Conservation (phyloP, 2,797 vertebrate species). For the Sebastes iracundus region DNA sequence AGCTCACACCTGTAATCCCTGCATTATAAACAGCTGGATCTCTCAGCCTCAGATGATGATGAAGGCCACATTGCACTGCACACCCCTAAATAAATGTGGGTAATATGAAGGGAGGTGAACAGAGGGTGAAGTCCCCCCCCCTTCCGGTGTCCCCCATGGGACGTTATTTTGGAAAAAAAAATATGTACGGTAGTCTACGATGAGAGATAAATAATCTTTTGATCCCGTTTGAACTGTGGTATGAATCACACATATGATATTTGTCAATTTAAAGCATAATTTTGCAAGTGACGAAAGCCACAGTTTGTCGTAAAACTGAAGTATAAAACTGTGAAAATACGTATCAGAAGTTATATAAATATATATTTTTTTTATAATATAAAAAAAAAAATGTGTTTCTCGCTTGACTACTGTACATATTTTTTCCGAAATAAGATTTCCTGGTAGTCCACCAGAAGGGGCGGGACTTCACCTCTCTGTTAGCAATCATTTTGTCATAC, state of each 20-base stretch:
- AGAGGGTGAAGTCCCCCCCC: rapidly evolving
- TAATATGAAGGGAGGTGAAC: not conserved
- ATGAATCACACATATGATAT: too few species aligned
- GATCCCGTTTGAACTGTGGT: too few species aligned
- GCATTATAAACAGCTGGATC: conserved; percentile 4
- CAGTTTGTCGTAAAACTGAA: too few species aligned
- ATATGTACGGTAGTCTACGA: rapidly evolving
- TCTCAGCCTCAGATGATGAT: not conserved
- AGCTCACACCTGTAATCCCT: conserved; percentile 53
- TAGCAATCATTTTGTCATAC: conserved; percentile 13
- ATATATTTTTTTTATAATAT: too few species aligned
- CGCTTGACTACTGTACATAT: too few species aligned
- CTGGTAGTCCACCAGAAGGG: too few species aligned
- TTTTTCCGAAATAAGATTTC: rapidly evolving
- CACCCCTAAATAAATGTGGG: not conserved
- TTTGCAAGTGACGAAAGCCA: too few species aligned
- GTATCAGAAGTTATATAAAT: rapidly evolving
- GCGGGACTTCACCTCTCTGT: rapidly evolving
- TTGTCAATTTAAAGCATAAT: too few species aligned
- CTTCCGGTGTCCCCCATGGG: rapidly evolving
- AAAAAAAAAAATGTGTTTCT: too few species aligned
- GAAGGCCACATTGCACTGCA: not conserved
- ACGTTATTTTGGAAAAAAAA: too few species aligned
- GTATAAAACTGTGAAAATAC: rapidly evolving
- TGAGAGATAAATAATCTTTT: rapidly evolving